These are phyloP conservation scores for Rhynchophorus ferrugineus DNA, from an alignment of 1,140 invertebrate genomes.

Conservation along the genomic window DNA sequence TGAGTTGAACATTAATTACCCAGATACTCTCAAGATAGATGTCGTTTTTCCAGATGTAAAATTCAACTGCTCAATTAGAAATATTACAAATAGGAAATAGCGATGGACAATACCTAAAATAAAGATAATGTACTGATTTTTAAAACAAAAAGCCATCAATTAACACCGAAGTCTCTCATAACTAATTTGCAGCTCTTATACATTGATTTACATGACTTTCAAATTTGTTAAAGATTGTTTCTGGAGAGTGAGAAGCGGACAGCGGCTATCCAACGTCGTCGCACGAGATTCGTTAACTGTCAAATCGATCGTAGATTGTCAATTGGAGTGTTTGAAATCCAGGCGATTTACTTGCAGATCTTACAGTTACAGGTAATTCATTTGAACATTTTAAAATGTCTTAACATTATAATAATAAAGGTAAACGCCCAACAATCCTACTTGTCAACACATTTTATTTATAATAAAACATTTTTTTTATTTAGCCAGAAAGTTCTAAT, in stretches of 20 bases:
- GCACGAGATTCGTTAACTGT: constrained; percentile 56
- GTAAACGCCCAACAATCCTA: not conserved
- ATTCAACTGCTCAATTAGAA: too few species aligned
- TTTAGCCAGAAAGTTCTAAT: too few species aligned
- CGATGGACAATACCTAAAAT: too few species aligned
- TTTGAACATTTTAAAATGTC: too few species aligned
- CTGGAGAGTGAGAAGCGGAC: constrained; percentile 65
- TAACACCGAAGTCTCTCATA: too few species aligned
- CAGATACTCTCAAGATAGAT: too few species aligned
- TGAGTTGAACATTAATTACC: too few species aligned
- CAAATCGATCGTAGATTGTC: constrained; percentile 64
- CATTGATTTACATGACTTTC: constrained; percentile 1
- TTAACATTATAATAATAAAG: not conserved
- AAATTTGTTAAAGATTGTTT: constrained; percentile 59
- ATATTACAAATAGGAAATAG: too few species aligned
- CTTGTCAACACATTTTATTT: not conserved
- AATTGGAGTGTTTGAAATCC: constrained; percentile 61
- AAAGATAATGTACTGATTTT: too few species aligned
- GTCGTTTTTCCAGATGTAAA: too few species aligned
- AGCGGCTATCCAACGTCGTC: constrained; percentile 53
- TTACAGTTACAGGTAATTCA: constrained; percentile 68
- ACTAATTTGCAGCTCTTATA: not conserved
- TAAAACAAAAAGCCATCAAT: too few species aligned
- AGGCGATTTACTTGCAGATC: constrained; percentile 65
- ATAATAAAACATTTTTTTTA: too few species aligned